Evolutionary conservation across 2,797 vertebrate species (phyloP).

Genomic region (Naso thynnoides): DNA sequence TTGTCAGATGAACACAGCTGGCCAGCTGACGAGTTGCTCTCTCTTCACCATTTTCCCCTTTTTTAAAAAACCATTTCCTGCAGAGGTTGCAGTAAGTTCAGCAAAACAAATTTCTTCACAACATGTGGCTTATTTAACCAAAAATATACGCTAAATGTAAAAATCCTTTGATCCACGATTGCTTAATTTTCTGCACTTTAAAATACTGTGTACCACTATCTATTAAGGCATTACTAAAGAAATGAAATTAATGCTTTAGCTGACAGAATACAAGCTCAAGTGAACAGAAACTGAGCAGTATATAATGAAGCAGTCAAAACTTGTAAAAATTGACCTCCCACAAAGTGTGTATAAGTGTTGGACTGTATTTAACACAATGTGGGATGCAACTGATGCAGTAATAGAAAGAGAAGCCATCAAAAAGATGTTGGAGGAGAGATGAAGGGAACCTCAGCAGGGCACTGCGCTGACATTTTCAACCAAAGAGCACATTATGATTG

Average conservation of each 20-base stretch:
- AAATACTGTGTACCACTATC: neutral
- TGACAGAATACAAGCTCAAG: constrained; percentile 25
- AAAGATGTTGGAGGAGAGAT: constrained; percentile 51
- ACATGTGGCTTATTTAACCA: neutral
- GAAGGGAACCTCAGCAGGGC: constrained; percentile 69
- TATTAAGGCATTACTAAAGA: constrained; percentile 2
- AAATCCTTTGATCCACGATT: neutral
- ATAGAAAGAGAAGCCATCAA: constrained; percentile 51
- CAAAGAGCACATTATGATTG: constrained; percentile 59
- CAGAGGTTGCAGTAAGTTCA: neutral
- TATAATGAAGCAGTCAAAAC: constrained; percentile 41
- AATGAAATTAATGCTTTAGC: constrained; percentile 28
- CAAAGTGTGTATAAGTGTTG: constrained; percentile 41
- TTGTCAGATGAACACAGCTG: constrained; percentile 25
- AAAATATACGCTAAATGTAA: neutral
- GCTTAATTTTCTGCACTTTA: neutral
- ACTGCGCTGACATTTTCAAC: constrained; percentile 72
- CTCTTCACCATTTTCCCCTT: neutral
- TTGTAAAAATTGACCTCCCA: constrained; percentile 37
- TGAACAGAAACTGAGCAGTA: constrained; percentile 9
- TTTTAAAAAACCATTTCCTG: neutral
- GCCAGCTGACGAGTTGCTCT: neutral
- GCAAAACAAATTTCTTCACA: neutral
- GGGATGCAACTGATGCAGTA: constrained; percentile 51
- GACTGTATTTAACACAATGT: constrained; percentile 54